These are phyloP conservation scores for Plestiodon gilberti DNA, from an alignment of 2,113 vertebrate genomes.

Conservation along the genomic window DNA sequence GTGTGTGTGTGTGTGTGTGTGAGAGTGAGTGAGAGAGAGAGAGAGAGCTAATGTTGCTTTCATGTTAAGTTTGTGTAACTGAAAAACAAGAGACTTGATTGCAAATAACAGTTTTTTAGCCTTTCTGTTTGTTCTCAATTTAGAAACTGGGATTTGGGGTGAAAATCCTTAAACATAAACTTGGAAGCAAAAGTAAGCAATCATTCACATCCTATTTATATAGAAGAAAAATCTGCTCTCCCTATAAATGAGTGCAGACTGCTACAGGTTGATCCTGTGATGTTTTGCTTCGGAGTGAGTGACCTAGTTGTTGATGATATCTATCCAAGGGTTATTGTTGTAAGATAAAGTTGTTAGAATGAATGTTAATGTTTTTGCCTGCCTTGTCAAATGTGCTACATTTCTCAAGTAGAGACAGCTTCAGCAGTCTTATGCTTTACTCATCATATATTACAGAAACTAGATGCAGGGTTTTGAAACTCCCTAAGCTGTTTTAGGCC, in stretches of 20 bases:
- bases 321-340: background rate
- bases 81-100: background rate
- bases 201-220: background rate
- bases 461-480: background rate
- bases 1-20: no score
- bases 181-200: background rate
- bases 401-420: background rate
- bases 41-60: no score
- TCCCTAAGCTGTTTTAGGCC: background rate
- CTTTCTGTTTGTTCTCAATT: background rate
- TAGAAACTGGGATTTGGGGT: background rate
- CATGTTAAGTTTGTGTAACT: background rate
- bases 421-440: background rate
- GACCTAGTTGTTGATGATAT: background rate
- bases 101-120: background rate
- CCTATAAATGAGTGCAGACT: background rate
- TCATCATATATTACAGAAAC: background rate
- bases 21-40: no score
- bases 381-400: conserved; percentile 2
- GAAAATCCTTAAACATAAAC: background rate
- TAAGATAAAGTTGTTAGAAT: conserved; percentile 13
- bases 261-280: background rate
- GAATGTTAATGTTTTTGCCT: background rate
- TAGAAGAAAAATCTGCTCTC: background rate
- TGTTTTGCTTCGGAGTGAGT: background rate